Evolutionary conservation across 2,888 invertebrate species (phyloP), one percentile per base, ranked within the genome.

Genomic region (Volucella bombylans): DNA sequence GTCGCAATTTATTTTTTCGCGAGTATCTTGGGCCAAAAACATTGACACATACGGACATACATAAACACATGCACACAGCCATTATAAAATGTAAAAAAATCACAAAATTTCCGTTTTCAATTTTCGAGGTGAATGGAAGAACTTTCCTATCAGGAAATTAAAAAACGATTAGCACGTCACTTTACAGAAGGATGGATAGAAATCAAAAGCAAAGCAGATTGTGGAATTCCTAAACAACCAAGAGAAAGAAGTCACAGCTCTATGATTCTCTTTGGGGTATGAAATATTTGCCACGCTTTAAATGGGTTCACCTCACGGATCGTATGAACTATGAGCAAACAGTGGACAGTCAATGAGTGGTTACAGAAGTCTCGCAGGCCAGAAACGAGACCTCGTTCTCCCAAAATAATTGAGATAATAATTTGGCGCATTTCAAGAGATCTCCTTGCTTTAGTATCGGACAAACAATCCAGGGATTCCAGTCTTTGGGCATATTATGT

Each of bases 121-220:
- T 18, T 18, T 18, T 18, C 18, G 1, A 18, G 18, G 18, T 18
- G 1, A 18, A 18, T 18, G 18, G 1, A 18, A 18, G 18, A 18
- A 18, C 18, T 18, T 18, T 1, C 18, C 18, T 18, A 18, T 18
- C 18, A 18, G 18, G 18, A 18, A 18, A 1, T 18, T 18, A 92
- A 91, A 50, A 93, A 92, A 92, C 88, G 92, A 87, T 88, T 91
- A 90, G 68, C 91, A 89, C 93, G 93, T 69, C 93, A 95, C 89
- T 97, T 96, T 87, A 95, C 95, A 0, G 99, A 99, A 93, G 99
- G 98, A 1, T 99, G 99, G 99, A 94, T 99, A 0, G 99, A 99
- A 91, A 99, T 98, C 91, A 94, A 96, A 89, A 95, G 96, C 98
- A 0, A 98, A 98, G 91, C 93, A 94, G 89, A 96, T 98, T n/a